These are phyloP conservation scores for Alectura lathami DNA, from an alignment of 2,113 vertebrate species.

Conservation along the genomic window DNA sequence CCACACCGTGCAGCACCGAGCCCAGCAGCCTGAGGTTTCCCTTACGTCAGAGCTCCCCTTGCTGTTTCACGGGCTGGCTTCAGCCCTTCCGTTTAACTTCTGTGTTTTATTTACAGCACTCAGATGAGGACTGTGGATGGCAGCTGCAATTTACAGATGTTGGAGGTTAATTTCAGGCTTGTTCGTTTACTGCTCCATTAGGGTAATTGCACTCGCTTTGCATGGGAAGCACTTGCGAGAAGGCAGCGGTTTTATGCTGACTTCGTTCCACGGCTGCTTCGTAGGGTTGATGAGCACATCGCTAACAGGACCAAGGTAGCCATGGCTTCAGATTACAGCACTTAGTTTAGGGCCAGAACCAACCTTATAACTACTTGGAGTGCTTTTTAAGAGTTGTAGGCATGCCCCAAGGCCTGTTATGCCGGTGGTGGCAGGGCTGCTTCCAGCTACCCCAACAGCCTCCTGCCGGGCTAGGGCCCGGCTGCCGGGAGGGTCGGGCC, in stretches of 20 bases:
- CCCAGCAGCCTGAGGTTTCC: not conserved
- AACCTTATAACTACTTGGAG: not conserved
- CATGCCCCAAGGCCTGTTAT: accelerated
- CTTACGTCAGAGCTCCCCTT: accelerated
- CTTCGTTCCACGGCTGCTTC: not conserved
- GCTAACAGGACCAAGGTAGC: not conserved
- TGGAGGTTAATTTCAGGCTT: not conserved
- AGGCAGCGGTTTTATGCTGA: not conserved
- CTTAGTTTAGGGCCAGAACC: not conserved
- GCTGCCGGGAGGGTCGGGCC: not conserved
- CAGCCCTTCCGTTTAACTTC: not conserved
- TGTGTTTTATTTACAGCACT: not conserved
- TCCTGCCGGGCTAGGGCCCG: too few relatives aligned
- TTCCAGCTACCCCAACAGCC: too few relatives aligned
- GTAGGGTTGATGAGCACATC: not conserved
- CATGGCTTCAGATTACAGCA: not conserved
- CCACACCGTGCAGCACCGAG: accelerated
- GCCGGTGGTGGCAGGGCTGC: not conserved
- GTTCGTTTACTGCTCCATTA: not conserved
- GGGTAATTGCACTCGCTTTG: not conserved
- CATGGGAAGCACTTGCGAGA: not conserved
- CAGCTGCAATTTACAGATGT: accelerated
- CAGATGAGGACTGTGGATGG: not conserved
- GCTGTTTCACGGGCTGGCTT: not conserved
- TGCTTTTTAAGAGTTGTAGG: accelerated